These are phyloP conservation scores for Misgurnus mizolepis DNA, from an alignment of 2,113 vertebrate genomes.

Conservation along the genomic window DNA sequence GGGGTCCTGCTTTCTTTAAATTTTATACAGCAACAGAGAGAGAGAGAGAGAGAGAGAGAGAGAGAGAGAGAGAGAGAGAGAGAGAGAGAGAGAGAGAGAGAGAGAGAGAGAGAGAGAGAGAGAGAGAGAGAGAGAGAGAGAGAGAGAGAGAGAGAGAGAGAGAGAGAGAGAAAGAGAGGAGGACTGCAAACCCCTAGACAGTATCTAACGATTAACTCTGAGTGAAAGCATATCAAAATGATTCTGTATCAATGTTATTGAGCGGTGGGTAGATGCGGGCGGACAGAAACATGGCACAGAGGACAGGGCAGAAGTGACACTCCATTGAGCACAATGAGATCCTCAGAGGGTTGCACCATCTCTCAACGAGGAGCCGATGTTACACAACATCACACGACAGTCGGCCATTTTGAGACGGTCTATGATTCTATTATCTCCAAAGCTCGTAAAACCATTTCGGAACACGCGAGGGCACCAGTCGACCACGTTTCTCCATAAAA, in stretches of 20 bases:
- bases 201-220: conserved; percentile 35
- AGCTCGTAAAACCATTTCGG: neutral
- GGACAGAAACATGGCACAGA: conserved; percentile 30
- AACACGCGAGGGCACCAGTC: neutral
- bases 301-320: conserved; percentile 4
- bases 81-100: too few relatives aligned
- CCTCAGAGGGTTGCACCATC: conserved; percentile 9
- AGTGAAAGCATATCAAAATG: conserved; percentile 43
- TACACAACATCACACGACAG: conserved; percentile 9
- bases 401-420: conserved; percentile 28
- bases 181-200: conserved; percentile 22
- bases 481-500: neutral
- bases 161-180: neutral
- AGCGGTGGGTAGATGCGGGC: conserved; percentile 19
- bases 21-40: too few relatives aligned
- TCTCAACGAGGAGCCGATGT: neutral
- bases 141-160: neutral
- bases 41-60: too few relatives aligned
- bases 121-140: too few relatives aligned
- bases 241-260: conserved; percentile 38
- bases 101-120: too few relatives aligned
- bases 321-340: conserved; percentile 9
- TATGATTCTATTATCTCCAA: neutral
- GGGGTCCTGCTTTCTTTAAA: too few relatives aligned
- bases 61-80: too few relatives aligned